These are phyloP conservation scores for Microcaecilia unicolor DNA, from an alignment of 2,797 vertebrate genomes.

Conservation along the genomic window DNA sequence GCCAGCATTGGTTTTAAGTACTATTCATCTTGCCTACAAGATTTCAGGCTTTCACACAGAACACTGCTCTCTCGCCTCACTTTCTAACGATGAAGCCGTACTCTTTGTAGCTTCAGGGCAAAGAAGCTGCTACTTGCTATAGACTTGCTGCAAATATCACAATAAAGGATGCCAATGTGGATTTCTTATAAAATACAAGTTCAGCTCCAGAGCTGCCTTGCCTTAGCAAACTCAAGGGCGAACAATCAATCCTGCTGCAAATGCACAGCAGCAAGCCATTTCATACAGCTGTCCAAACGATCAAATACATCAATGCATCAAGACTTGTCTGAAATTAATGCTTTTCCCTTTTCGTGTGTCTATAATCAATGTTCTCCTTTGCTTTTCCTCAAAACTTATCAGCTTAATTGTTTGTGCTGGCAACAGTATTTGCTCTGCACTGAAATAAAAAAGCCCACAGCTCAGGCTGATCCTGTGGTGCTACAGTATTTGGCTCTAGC, in stretches of 20 bases:
- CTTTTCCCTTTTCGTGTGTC: conserved; percentile 11
- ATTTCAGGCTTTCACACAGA: conserved; percentile 45
- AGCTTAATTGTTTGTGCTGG: neutral
- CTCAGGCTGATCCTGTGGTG: too few relatives aligned
- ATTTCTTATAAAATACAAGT: conserved; percentile 49
- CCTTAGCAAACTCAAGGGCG: conserved; percentile 50
- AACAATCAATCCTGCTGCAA: conserved; percentile 39
- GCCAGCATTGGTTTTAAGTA: conserved; percentile 52
- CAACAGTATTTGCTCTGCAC: conserved; percentile 1
- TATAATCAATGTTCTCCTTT: conserved; percentile 12
- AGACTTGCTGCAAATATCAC: conserved; percentile 53
- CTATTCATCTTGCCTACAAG: conserved; percentile 52
- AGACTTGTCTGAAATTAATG: conserved; percentile 12
- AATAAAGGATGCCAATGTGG: conserved; percentile 63
- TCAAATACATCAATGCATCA: conserved; percentile 3
- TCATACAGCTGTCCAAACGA: conserved; percentile 21
- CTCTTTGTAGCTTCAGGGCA: conserved; percentile 63
- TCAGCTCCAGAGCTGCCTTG: conserved; percentile 41
- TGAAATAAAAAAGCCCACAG: neutral
- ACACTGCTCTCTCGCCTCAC: conserved; percentile 41
- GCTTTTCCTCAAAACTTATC: conserved; percentile 16
- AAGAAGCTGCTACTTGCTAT: conserved; percentile 46
- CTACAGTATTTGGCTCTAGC: too few relatives aligned
- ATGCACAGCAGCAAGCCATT: conserved; percentile 12
- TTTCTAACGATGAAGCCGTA: conserved; percentile 49